Evolutionary conservation across 2,888 invertebrate species (phyloP).

Genomic region (Pterostichus niger): DNA sequence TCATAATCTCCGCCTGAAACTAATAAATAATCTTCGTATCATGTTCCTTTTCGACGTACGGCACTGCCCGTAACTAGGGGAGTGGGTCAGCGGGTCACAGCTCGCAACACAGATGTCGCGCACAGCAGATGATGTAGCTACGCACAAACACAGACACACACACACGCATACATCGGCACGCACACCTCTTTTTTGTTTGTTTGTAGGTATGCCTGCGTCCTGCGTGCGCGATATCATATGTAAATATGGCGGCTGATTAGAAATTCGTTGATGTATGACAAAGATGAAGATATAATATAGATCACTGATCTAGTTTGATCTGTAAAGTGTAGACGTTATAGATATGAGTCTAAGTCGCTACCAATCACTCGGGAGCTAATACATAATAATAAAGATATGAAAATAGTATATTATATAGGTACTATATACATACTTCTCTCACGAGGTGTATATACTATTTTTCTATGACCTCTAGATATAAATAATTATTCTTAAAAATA

Average conservation of each 20-base stretch:
- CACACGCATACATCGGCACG: slow-evolving; percentile 10
- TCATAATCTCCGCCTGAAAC: slow-evolving; percentile 7
- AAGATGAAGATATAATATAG: slow-evolving; percentile 52
- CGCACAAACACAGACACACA: slow-evolving; percentile 43
- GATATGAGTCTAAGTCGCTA: too few relatives aligned
- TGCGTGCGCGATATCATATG: slow-evolving; percentile 26
- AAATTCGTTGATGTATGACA: slow-evolving; percentile 55
- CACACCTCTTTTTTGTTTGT: slow-evolving; percentile 15
- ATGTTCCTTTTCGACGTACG: not conserved
- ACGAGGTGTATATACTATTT: too few relatives aligned
- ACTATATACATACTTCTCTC: too few relatives aligned
- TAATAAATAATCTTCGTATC: not conserved
- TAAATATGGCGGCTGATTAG: slow-evolving; percentile 57
- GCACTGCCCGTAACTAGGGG: slow-evolving; percentile 72
- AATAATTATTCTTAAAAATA: too few relatives aligned
- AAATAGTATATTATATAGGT: too few relatives aligned
- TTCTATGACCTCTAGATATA: too few relatives aligned
- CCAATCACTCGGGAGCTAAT: too few relatives aligned
- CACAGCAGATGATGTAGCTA: slow-evolving; percentile 61
- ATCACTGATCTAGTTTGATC: slow-evolving; percentile 57
- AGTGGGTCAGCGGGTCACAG: slow-evolving; percentile 74
- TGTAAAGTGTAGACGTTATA: not conserved
- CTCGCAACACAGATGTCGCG: slow-evolving; percentile 74
- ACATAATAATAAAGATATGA: too few relatives aligned
- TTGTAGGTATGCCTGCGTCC: not conserved